Base-by-base conservation (phyloP, 2,113 vertebrate genomes). In the Pygoscelis antarcticus region DNA sequence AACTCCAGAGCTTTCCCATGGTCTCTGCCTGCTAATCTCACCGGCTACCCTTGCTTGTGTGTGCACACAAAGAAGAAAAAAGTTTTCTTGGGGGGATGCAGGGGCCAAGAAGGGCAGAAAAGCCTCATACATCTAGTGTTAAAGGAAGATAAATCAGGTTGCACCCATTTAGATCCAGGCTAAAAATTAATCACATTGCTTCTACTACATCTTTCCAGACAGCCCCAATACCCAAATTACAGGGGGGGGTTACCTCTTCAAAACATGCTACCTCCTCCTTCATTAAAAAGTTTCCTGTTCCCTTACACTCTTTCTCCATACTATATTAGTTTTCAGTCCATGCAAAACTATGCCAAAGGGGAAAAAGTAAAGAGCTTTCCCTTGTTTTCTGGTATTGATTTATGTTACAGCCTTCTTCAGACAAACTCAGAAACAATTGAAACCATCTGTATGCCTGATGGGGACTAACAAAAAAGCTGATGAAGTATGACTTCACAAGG, bases 381-480 rank as follows among this genome's bases (percentile, higher is more conserved):
- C 74, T 72, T 91, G 76, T 94, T 97, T 98, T 98, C 96, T 98
- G 97, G 93, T 95, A 85, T 44, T 87, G 95, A 94, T 96, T 94
- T 97, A 95, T 83, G 90, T 92, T 91, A 94, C 83, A 96, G 94
- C 61, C 87, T 96, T 97, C 97, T 64, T 83, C 88, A 95, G 97
- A 97, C 91, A 87, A 96, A 94, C 96, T 98, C 91, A 95, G 92
- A 96, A 96, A 97, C 87, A 97, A 98, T 87, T 98, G 94, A 96
- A 98, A 98, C 97, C 98, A 98, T 97, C 97, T 98, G 98, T 97
- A 94, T 64, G 93, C 94, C 96, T 96, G 95, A 97, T 83, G 80
- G 84, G 58, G 57, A 90, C 62, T 89, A 91, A 93, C 89, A 95
- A 72, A 97, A 95, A 87, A 96, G 44, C 60, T 76, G 87, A 92